Base-by-base conservation (phyloP, 1,140 invertebrate species). In the Agraylea sexmaculata region DNA sequence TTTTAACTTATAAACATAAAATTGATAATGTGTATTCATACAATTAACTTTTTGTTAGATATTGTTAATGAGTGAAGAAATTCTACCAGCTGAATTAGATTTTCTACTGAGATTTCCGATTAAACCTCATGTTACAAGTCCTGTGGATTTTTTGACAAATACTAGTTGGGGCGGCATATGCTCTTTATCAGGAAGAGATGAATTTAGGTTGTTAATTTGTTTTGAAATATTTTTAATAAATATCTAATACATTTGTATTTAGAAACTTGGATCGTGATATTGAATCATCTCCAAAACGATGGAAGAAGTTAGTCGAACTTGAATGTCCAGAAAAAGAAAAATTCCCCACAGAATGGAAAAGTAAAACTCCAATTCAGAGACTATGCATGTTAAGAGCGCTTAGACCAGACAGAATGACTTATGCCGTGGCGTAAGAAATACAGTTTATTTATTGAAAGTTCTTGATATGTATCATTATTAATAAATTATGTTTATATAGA, bases 321-420 rank as follows among this genome's bases (percentile, higher is more conserved):
- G 92, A 96, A 58, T 82, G 79, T 56, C 91, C 93, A n/a, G 92
- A 97, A 63, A 78, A 84, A 51, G 91, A 96, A 60, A 95, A 95
- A 58, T 90, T 97, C 59, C 25, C 93, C 92, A 12, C n/a, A n/a
- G n/a, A 96, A 64, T 97, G 93, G 93, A 96, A 96, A 62, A 93
- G 89, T 56, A 95, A 94, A 70, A 85, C 84, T 5, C 77, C 87
- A 0, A 60, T 96, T 2, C 90, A 96, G 59, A 74, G 87, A 52
- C 61, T 97, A 4, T 95, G 91, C 57, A 95, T 97, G 81, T 75
- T 97, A 66, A 71, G 92, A 61, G 91, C 90, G 3, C 61, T 96
- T 4, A 64, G 93, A 52, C 90, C 93, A 1, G 93, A 97, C 61
- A 73, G 93, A 53, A 95, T 97, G 89, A 85, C 80, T 1, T 87